Evolutionary conservation across 2,888 invertebrate species (phyloP).

Genomic region (Drosophila anceps): DNA sequence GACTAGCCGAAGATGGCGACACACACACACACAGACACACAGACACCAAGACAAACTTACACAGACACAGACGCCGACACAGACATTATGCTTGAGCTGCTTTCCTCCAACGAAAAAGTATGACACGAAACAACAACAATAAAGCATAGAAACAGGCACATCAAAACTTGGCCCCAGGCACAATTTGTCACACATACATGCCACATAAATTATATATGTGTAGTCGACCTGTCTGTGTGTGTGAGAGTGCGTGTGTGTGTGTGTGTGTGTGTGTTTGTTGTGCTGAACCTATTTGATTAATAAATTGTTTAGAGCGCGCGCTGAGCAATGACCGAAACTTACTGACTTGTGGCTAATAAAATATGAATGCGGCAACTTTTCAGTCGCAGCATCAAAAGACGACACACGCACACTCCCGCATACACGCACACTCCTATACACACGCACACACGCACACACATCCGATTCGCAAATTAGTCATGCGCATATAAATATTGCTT

Average conservation of each 20-base stretch:
- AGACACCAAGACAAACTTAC: background rate
- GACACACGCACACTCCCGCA: conserved; percentile 27
- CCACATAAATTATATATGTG: conserved; percentile 71
- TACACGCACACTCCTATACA: background rate
- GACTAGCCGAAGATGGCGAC: conserved; percentile 32
- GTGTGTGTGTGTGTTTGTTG: conserved; percentile 15
- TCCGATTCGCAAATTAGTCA: conserved; percentile 71
- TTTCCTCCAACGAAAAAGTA: conserved; percentile 7
- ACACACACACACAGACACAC: conserved; percentile 22
- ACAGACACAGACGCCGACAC: background rate
- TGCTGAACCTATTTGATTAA: conserved; percentile 69
- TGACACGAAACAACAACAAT: conserved; percentile 42
- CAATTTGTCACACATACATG: conserved; percentile 78
- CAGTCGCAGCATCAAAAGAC: conserved; percentile 66
- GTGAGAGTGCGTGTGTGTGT: background rate
- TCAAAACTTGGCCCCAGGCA: conserved; percentile 74
- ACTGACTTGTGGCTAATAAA: conserved; percentile 78
- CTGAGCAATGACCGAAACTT: conserved; percentile 70
- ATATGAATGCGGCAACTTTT: conserved; percentile 75
- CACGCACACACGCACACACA: background rate
- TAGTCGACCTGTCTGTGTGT: background rate
- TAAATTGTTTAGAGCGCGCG: conserved; percentile 76
- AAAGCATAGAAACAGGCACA: conserved; percentile 45
- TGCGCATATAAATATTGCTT: conserved; percentile 67
- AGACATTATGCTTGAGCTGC: conserved; percentile 43